A percentile compares a stretch with the other conserved stretches of the same genome.
Evolutionary conservation across 2,888 invertebrate genomes (phyloP).

Genomic region (Pollenia griseotomentosa): DNA sequence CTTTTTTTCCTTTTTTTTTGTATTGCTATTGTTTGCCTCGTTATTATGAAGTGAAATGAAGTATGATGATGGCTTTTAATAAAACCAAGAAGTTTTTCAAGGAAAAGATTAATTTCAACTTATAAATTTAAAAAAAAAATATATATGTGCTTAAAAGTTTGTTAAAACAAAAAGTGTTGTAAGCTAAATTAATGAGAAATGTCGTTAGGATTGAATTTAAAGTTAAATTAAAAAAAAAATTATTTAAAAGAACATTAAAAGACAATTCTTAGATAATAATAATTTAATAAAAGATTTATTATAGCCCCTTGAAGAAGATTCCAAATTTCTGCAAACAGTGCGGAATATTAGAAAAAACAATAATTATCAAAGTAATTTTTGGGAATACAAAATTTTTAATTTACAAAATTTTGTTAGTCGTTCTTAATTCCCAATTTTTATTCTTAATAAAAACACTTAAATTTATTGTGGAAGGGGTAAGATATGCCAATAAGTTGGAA

Average conservation of each 20-base stretch:
- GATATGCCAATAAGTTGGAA: no score
- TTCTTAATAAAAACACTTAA: no score
- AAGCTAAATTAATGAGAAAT: constrained; percentile 12
- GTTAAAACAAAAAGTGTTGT: not conserved
- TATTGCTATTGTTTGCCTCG: not conserved
- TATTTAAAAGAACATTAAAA: not conserved
- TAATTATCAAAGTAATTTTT: no score
- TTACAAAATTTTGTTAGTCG: no score
- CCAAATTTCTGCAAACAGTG: no score
- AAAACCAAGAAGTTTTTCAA: constrained; percentile 15
- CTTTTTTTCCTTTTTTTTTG: not conserved
- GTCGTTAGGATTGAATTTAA: not conserved
- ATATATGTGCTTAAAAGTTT: constrained; percentile 13
- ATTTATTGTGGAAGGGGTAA: no score
- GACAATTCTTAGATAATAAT: no score
- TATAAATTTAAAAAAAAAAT: constrained; percentile 5
- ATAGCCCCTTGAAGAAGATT: no score
- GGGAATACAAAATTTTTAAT: no score
- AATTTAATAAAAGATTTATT: not conserved
- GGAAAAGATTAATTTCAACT: constrained; percentile 24
- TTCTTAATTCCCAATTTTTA: no score
- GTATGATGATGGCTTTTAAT: not conserved
- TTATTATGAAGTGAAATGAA: not conserved
- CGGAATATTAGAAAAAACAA: no score
- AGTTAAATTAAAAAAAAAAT: not conserved